A percentile compares a stretch with the other conserved stretches of the same genome.
Evolutionary conservation across 1,140 invertebrate genomes (phyloP).

Genomic region (Aphelinus atriplicis): DNA sequence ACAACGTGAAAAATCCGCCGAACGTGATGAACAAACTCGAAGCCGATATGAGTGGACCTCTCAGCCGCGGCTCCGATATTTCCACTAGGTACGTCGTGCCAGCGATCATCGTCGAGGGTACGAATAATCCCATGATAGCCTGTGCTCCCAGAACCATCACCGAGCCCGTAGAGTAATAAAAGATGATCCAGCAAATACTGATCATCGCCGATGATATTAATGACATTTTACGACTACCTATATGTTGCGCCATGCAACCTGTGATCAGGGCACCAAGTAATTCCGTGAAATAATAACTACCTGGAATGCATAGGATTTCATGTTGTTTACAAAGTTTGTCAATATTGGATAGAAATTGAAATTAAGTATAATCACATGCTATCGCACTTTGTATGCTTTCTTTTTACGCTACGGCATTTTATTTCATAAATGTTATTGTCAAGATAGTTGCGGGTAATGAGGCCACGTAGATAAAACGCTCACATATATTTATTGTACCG

Average conservation of each 20-base stretch:
- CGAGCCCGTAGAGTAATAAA: background rate
- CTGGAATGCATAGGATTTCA: background rate
- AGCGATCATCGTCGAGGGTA: too few species aligned
- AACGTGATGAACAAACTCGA: background rate
- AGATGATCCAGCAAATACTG: background rate
- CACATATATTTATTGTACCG: too few species aligned
- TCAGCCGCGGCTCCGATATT: background rate
- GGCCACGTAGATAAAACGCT: too few species aligned
- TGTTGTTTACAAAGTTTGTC: too few species aligned
- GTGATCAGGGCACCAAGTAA: background rate
- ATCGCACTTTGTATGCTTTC: too few species aligned
- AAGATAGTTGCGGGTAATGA: too few species aligned
- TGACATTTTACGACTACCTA: background rate
- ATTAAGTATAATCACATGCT: too few species aligned
- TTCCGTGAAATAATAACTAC: background rate
- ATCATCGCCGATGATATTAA: background rate
- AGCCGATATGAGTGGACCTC: background rate
- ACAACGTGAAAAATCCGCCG: background rate
- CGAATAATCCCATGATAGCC: background rate
- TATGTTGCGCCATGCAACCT: background rate
- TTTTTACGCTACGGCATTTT: too few species aligned
- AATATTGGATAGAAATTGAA: too few species aligned
- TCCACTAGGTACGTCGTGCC: background rate
- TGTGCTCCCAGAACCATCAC: background rate
- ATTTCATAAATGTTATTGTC: too few species aligned